phyloP scores from a whole-genome alignment of 2,888 invertebrate species.

The Hypomecis punctinalis region DNA sequence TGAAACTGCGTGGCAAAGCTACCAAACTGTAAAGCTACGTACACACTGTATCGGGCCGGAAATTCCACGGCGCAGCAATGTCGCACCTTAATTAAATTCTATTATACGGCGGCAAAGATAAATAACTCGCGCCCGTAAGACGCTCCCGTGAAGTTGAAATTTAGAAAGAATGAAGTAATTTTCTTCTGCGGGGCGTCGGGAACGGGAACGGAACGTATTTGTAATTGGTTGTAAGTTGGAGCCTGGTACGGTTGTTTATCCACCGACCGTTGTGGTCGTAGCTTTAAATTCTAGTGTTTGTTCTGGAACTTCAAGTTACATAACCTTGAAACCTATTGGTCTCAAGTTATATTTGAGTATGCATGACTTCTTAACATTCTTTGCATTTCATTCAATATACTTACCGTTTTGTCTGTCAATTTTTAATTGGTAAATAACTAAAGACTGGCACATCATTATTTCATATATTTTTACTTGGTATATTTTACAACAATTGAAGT shows the following conservation, averaged over 20 bases:
- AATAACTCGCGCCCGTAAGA: slow-evolving; percentile 75
- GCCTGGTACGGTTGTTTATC: slow-evolving; percentile 35
- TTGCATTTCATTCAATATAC: too few species aligned
- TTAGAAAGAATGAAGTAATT: slow-evolving; percentile 78
- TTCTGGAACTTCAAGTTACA: too few species aligned
- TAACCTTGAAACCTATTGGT: too few species aligned
- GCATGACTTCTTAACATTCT: too few species aligned
- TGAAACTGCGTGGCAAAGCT: not conserved
- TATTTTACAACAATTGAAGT: too few species aligned
- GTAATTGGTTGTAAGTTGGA: slow-evolving; percentile 53
- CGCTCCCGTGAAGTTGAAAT: slow-evolving; percentile 62
- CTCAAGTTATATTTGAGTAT: too few species aligned
- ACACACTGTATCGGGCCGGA: slow-evolving; percentile 56
- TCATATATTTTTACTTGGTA: too few species aligned
- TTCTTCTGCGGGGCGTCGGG: slow-evolving; percentile 65
- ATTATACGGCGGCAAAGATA: slow-evolving; percentile 79
- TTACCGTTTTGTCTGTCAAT: too few species aligned
- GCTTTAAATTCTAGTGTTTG: too few species aligned
- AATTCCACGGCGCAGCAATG: slow-evolving; percentile 76
- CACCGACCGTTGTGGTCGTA: not conserved
- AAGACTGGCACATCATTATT: too few species aligned
- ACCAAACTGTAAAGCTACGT: slow-evolving; percentile 35
- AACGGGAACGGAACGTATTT: slow-evolving; percentile 54
- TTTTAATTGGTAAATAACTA: too few species aligned
- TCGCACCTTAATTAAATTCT: slow-evolving; percentile 84